A percentile compares a stretch with the other conserved stretches of the same genome.
phyloP scores from a whole-genome alignment of 2,888 invertebrate species.

The Drosophila borealis region DNA sequence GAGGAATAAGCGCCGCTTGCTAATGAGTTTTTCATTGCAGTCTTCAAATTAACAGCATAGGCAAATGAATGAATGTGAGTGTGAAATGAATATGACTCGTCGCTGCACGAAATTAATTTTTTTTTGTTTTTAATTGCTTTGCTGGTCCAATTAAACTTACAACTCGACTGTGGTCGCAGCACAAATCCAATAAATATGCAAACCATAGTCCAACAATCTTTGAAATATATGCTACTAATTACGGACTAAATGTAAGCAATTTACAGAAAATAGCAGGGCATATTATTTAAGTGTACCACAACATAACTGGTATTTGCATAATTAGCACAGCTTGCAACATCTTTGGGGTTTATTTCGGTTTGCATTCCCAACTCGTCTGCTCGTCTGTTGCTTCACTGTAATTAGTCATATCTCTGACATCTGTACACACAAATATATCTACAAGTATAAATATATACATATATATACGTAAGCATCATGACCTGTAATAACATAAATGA shows the following conservation, averaged over 20 bases:
- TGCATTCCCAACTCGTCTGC: conserved; percentile 19
- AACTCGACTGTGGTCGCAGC: background rate
- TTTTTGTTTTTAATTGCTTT: conserved; percentile 27
- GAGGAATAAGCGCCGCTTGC: conserved; percentile 1
- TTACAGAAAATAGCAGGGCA: conserved; percentile 37
- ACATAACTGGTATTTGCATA: conserved; percentile 50
- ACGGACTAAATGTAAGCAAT: conserved; percentile 21
- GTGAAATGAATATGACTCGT: conserved; percentile 28
- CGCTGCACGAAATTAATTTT: background rate
- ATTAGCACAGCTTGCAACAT: conserved; percentile 44
- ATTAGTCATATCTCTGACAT: conserved; percentile 39
- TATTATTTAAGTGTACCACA: conserved; percentile 17
- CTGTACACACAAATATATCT: conserved; percentile 20
- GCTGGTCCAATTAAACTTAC: conserved; percentile 10
- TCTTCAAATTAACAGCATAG: conserved; percentile 30
- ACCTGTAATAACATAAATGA: conserved; percentile 31
- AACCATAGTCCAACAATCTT: conserved; percentile 34
- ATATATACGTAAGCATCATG: background rate
- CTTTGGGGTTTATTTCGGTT: conserved; percentile 22
- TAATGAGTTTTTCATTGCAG: conserved; percentile 45
- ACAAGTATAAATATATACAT: background rate
- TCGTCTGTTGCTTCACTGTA: conserved; percentile 19
- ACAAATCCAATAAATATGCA: conserved; percentile 30
- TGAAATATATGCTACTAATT: conserved; percentile 20
- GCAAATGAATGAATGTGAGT: conserved; percentile 11